Evolutionary conservation across 2,888 invertebrate genomes (phyloP), one percentile per base, ranked within the genome.

Genomic region (Venustoraphidia nigricollis): DNA sequence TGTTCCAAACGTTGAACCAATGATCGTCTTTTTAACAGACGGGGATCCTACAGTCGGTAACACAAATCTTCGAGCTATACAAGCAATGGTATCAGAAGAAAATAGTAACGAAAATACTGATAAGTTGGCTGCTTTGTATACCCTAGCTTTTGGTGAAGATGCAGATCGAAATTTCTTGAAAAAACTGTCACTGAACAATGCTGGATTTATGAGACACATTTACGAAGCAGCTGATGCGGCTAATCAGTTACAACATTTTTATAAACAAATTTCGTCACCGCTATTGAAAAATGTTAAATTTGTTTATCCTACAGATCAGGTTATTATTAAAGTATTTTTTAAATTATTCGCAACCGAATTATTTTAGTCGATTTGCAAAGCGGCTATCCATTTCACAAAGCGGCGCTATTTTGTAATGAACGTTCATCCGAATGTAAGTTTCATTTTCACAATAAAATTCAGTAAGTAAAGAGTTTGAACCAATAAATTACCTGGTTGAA

Each of bases 181-280:
- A 57, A 76, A 76, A 59, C 59, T 85, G 42, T 76, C 83, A 0
- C 65, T 77, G 13, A 72, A 75, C 50, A 83, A 82, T 64, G 69
- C 69, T 36, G 85, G 82, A 5, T 79, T 81, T 62, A 75, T 79
- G 56, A 67, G 81, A 2, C 77, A 78, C 61, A 83, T 86, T 54
- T 83, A 83, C 64, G 81, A 80, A 61, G 79, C 76, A 11, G 71
- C 79, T 0, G 82, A 82, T 60, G 79, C 82, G 2, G 72, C 75
- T 51, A 62, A 77, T 40, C 83, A 84, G 62, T 66, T 85, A 41
- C 67, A 73, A 44, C 73, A 76, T 60, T 82, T 81, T 66, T 82
- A 80, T 67, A 69, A 70, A 37, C 76, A 80, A 63, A 77, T 86
- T 48, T 75, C 83, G 0, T 79, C 79, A 8, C 83, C 84, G 1